phyloP scores from a whole-genome alignment of 2,797 vertebrate genomes.

The Selene dorsalis region DNA sequence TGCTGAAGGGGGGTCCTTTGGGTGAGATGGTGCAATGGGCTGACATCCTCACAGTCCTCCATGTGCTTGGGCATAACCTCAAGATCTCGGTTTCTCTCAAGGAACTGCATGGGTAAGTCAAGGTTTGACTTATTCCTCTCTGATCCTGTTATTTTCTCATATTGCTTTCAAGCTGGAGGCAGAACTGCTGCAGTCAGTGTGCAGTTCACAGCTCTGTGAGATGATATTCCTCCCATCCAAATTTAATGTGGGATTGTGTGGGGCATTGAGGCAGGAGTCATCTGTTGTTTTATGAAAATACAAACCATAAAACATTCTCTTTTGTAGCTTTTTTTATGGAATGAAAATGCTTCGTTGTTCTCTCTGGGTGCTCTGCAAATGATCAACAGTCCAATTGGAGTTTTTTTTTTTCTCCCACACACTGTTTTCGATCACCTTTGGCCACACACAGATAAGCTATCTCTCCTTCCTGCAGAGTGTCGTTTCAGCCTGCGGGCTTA shows the following conservation, averaged over 20 bases:
- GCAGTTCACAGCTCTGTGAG: not conserved
- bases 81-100: slow-evolving; percentile 90
- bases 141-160: not conserved
- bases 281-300: not conserved
- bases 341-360: slow-evolving; percentile 9
- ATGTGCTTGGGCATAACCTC: slow-evolving; percentile 93
- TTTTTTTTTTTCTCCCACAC: slow-evolving; percentile 19
- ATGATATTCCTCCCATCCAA: not conserved
- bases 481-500: slow-evolving; percentile 52
- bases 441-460: slow-evolving; percentile 55
- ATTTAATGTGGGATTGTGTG: not conserved
- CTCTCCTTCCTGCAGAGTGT: slow-evolving; percentile 46
- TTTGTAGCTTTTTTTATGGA: not conserved
- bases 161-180: slow-evolving; percentile 1
- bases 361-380: slow-evolving; percentile 6
- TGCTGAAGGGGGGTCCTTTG: slow-evolving; percentile 96
- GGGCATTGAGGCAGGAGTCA: not conserved
- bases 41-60: slow-evolving; percentile 93
- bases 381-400: slow-evolving; percentile 12
- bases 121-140: slow-evolving; percentile 62
- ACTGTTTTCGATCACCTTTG: slow-evolving; percentile 48
- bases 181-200: not conserved
- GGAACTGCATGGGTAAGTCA: slow-evolving; percentile 96
- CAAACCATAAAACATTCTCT: not conserved
- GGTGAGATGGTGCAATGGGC: slow-evolving; percentile 99